These are phyloP conservation scores for Pachyramphus minor DNA, from an alignment of 2,113 vertebrate genomes.

Conservation along the genomic window DNA sequence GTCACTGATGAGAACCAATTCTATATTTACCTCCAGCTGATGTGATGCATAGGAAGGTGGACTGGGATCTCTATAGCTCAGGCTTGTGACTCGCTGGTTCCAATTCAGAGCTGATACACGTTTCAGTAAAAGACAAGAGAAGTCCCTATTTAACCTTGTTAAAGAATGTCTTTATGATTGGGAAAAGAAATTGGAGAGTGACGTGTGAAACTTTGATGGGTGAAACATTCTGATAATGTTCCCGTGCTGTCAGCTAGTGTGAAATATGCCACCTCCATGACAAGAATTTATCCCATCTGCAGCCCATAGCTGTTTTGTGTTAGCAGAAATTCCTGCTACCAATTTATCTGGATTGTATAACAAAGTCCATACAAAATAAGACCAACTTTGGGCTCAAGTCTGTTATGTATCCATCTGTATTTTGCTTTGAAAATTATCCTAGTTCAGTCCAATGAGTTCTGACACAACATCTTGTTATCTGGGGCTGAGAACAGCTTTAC, in stretches of 20 bases:
- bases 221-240: not conserved
- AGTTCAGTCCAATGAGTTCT: not conserved
- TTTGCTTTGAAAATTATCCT: not conserved
- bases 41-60: not conserved
- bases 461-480: not conserved
- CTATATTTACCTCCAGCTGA: not conserved
- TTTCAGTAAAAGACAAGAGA: not conserved
- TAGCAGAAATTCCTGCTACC: not conserved
- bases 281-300: not conserved
- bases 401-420: not conserved
- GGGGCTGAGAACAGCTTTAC: not conserved
- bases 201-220: not conserved
- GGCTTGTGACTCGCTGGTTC: not conserved
- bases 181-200: not conserved
- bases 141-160: not conserved
- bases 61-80: not conserved
- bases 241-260: not conserved
- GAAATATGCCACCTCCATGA: not conserved
- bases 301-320: not conserved
- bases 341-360: not conserved
- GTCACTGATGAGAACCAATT: not conserved
- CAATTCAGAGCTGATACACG: not conserved
- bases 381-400: not conserved
- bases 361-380: not conserved
- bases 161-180: not conserved